Evolutionary conservation across 2,797 vertebrate species (phyloP), one percentile per base, ranked within the genome.

Genomic region (Lepilemur septentrionalis): DNA sequence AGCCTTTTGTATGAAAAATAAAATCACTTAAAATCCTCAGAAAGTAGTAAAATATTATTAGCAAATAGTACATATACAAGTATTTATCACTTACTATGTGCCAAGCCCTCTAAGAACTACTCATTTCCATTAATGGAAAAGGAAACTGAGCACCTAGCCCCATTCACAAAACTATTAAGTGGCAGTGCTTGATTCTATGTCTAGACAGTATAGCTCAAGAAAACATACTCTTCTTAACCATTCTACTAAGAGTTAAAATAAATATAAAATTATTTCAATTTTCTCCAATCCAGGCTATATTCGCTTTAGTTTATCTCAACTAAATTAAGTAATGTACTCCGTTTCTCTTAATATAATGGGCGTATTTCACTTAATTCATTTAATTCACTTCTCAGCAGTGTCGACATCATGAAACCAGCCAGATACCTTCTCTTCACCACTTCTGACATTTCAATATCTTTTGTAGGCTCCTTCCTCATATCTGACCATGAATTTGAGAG

Each of bases 11-110:
- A 6, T 57, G 3, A 92, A 92, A 95, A 95, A 86, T 65, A 75
- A 93, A 69, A 70, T 65, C 17, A 87, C 35, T 82, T 86, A 89
- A 94, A 48, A 55, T 67, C 20, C 4, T 52, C 48, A 93, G 22
- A 88, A 87, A 94, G 14, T 43, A 87, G n/a, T 43, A 90, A 76
- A n/a, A 46, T 91, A 38, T 63, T 87, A 59, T 78, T 81, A 92
- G 28, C 25, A 93, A 89, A 65, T 75, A 25, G 11, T 10, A 59
- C 11, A 57, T 5, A 35, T 41, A 30, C 32, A 93, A 67, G 50
- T 55, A 9, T 43, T 30, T 12, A 59, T 86, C 12, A 12, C 13
- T 57, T 88, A 61, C 1, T 73, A 6, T 20, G 46, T 48, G 17
- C 32, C 52, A 93, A 48, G 8, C 22, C 15, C 8, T 76, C 14